Conservation (phyloP, 2,888 invertebrate species). For the Catotricha subobsoleta region DNA sequence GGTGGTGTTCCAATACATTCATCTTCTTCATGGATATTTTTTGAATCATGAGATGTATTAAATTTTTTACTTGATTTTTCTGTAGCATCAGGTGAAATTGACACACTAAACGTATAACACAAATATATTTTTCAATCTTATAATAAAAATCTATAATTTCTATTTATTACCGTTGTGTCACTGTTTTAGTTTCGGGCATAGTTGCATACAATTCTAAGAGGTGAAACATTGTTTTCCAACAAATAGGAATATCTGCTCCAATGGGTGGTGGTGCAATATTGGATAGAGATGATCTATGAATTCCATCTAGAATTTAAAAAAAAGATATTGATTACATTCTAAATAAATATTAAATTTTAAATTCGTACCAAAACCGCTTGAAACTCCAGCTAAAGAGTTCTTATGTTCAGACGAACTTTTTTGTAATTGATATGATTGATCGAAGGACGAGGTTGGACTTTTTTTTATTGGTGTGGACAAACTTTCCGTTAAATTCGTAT, state of each 20-base stretch:
- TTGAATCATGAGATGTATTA: conserved; percentile 36
- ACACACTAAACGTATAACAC: conserved; percentile 35
- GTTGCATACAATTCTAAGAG: conserved; percentile 83
- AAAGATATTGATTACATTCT: neutral
- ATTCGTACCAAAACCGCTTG: conserved; percentile 10
- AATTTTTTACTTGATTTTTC: conserved; percentile 45
- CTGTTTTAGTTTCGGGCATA: conserved; percentile 87
- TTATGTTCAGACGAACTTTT: conserved; percentile 26
- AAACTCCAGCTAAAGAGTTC: conserved; percentile 26
- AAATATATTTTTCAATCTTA: conserved; percentile 12
- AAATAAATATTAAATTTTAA: neutral
- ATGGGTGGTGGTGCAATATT: conserved; percentile 3
- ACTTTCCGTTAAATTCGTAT: conserved; percentile 62
- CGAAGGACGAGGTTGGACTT: conserved; percentile 39
- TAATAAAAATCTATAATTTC: conserved; percentile 6
- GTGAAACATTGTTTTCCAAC: conserved; percentile 90
- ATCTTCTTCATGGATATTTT: conserved; percentile 31
- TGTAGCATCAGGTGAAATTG: conserved; percentile 47
- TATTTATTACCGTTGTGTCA: conserved; percentile 56
- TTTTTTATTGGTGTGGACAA: conserved; percentile 46
- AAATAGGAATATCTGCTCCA: conserved; percentile 38
- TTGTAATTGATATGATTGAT: conserved; percentile 18
- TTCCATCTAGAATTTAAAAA: conserved; percentile 16
- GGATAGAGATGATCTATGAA: conserved; percentile 17
- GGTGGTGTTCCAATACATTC: conserved; percentile 17